Evolutionary conservation across 2,113 vertebrate species (phyloP).

Genomic region (Osmerus mordax): DNA sequence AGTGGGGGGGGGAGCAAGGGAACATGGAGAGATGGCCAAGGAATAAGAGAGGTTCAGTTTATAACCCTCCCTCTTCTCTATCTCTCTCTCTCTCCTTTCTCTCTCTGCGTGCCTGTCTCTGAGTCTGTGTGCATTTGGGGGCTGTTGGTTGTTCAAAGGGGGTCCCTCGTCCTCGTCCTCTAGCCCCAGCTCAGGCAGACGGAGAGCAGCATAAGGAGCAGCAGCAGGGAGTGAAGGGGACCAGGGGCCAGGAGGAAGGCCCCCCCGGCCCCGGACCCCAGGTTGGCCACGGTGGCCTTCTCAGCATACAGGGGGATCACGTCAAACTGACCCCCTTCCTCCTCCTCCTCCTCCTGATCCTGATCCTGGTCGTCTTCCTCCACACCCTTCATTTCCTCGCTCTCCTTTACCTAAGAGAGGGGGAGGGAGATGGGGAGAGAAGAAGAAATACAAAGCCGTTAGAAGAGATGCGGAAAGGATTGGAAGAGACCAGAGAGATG

Average conservation of each 20-base stretch:
- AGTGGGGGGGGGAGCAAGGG: neutral
- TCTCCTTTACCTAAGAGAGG: constrained; percentile 52
- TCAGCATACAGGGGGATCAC: constrained; percentile 64
- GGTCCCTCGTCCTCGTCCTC: constrained; percentile 20
- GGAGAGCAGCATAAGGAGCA: constrained; percentile 50
- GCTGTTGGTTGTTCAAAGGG: neutral
- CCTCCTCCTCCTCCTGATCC: constrained; percentile 11
- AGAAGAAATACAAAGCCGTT: constrained; percentile 20
- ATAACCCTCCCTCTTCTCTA: neutral
- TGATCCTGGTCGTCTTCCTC: constrained; percentile 22
- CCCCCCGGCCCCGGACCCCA: constrained; percentile 48
- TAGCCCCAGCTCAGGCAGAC: constrained; percentile 48
- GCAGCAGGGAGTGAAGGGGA: constrained; percentile 31
- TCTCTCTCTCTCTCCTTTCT: neutral
- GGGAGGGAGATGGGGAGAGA: constrained; percentile 10
- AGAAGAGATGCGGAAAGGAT: constrained; percentile 9
- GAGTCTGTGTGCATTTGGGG: constrained; percentile 4
- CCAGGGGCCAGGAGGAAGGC: neutral
- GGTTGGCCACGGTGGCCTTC: constrained; percentile 61
- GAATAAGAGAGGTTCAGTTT: neutral
- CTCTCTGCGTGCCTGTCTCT: constrained; percentile 6
- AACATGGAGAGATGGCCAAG: neutral
- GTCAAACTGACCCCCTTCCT: constrained; percentile 53
- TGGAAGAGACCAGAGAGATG: neutral
- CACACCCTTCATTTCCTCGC: constrained; percentile 54